These are phyloP conservation scores for Andricus grossulariae DNA, from an alignment of 1,140 invertebrate species.

Conservation along the genomic window DNA sequence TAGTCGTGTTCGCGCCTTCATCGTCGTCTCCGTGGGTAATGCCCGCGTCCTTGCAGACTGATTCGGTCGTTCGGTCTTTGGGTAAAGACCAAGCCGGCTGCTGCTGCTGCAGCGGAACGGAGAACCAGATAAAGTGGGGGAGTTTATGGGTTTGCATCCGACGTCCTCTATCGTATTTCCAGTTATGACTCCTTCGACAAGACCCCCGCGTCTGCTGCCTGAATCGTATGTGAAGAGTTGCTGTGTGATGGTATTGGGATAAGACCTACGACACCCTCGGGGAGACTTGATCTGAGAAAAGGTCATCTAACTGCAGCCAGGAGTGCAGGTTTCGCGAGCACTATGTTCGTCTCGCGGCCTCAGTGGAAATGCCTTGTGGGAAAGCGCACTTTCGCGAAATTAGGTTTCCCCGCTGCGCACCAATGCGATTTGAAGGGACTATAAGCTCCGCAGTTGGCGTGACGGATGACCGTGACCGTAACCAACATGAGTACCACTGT, in stretches of 20 bases:
- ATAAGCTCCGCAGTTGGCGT: slow-evolving; percentile 10
- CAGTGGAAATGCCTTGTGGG: not conserved
- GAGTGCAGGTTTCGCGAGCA: slow-evolving; percentile 51
- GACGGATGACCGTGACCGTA: slow-evolving; percentile 22
- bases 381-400: slow-evolving; percentile 65
- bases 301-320: slow-evolving; percentile 33
- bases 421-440: not conserved
- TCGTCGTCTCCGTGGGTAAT: slow-evolving; percentile 36
- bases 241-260: slow-evolving; percentile 37
- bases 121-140: slow-evolving; percentile 54
- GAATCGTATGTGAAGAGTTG: slow-evolving; percentile 45
- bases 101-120: slow-evolving; percentile 45
- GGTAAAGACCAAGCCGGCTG: slow-evolving; percentile 57
- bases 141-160: slow-evolving; percentile 75
- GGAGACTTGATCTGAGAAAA: slow-evolving; percentile 34
- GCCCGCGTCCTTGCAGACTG: slow-evolving; percentile 49
- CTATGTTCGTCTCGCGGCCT: slow-evolving; percentile 6
- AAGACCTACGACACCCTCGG: not conserved
- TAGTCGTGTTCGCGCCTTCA: slow-evolving; percentile 35
- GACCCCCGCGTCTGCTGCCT: slow-evolving; percentile 58
- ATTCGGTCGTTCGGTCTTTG: slow-evolving; percentile 57
- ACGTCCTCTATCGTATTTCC: slow-evolving; percentile 71
- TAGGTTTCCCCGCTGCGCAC: slow-evolving; percentile 53
- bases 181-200: slow-evolving; percentile 70
- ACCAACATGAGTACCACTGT: not conserved